These are phyloP conservation scores for Oryzias javanicus DNA, from an alignment of 2,113 vertebrate species.

Conservation along the genomic window DNA sequence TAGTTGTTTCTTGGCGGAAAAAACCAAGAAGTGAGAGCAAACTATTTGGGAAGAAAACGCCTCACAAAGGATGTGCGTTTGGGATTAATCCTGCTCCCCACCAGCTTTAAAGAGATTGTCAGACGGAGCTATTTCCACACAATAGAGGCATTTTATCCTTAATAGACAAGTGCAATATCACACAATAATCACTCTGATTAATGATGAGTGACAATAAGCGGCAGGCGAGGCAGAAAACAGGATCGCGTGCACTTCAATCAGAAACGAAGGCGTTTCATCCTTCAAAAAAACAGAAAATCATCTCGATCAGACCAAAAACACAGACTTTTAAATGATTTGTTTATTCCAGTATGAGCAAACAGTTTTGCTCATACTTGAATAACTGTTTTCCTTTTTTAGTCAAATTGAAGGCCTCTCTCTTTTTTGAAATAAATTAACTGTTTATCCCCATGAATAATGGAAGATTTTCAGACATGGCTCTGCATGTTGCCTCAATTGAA, in stretches of 20 bases:
- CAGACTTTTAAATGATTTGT: not conserved
- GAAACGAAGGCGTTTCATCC: not conserved
- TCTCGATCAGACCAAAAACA: not conserved
- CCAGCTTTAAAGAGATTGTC: not conserved
- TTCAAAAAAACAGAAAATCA: not conserved
- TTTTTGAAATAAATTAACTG: not conserved
- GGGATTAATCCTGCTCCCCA: conserved; percentile 9
- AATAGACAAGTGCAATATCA: not conserved
- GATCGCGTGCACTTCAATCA: not conserved
- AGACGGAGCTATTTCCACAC: not conserved
- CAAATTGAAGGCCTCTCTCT: not conserved
- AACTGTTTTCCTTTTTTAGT: no score
- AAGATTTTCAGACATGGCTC: conserved; percentile 1
- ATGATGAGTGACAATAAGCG: not conserved
- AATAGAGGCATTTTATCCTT: not conserved
- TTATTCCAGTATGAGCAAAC: not conserved
- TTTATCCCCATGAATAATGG: conserved; percentile 10
- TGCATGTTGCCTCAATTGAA: conserved; percentile 4
- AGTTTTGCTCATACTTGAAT: not conserved
- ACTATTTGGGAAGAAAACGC: not conserved
- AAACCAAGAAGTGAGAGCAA: not conserved
- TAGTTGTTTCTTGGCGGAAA: not conserved
- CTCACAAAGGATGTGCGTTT: not conserved
- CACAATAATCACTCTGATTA: not conserved
- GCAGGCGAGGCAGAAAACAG: not conserved